phyloP scores from a whole-genome alignment of 2,113 vertebrate genomes.

The Aramus guarauna region DNA sequence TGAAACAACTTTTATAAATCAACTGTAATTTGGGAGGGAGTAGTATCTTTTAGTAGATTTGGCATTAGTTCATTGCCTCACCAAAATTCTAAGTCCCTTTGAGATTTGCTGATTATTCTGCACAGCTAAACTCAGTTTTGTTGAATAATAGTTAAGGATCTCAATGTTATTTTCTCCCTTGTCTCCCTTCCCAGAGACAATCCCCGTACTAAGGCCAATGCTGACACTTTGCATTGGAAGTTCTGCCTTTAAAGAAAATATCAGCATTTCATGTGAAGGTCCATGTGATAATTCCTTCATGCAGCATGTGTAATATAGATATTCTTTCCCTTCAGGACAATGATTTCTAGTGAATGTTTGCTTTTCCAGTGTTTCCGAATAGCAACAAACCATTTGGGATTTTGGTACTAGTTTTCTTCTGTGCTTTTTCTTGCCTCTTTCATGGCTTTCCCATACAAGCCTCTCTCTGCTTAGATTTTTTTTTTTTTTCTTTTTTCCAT shows the following conservation, averaged over 20 bases:
- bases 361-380: not conserved
- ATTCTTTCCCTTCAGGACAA: not conserved
- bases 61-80: not conserved
- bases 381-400: not conserved
- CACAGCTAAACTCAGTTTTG: not conserved
- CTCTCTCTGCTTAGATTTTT: not conserved
- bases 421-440: not conserved
- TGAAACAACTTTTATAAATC: not conserved
- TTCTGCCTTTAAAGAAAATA: not conserved
- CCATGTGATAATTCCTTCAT: not conserved
- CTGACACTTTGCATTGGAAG: not conserved
- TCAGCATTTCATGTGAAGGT: not conserved
- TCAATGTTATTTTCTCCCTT: not conserved
- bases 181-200: not conserved
- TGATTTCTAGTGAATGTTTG: not conserved
- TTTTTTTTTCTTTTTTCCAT: not conserved
- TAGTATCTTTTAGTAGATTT: not conserved
- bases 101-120: not conserved
- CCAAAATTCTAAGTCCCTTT: not conserved
- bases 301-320: not conserved
- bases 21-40: not conserved
- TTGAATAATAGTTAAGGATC: not conserved
- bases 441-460: not conserved
- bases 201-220: fast-evolving
- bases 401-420: not conserved